Evolutionary conservation across 2,797 vertebrate genomes (phyloP).

Genomic region (Thunnus albacares): DNA sequence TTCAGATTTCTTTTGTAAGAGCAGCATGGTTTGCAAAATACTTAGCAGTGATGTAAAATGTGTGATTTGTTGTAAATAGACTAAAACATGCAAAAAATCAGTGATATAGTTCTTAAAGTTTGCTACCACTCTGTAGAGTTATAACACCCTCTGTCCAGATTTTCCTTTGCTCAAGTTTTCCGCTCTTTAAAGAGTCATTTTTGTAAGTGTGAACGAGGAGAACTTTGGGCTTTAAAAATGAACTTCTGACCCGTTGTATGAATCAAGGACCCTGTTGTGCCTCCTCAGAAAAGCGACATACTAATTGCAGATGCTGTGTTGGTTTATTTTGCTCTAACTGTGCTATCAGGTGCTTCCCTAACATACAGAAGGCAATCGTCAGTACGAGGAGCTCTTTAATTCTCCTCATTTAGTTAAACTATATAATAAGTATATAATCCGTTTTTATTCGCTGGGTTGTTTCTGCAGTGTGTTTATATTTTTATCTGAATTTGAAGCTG

Average conservation of each 20-base stretch:
- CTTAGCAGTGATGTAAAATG: background rate
- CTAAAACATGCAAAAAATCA: conserved; percentile 4
- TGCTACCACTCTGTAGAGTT: conserved; percentile 23
- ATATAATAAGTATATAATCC: conserved; percentile 64
- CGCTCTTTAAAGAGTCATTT: background rate
- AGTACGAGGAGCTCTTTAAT: conserved; percentile 31
- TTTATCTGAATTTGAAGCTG: conserved; percentile 62
- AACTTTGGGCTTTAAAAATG: conserved; percentile 8
- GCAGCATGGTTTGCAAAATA: background rate
- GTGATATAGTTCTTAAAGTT: background rate
- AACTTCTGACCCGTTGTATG: background rate
- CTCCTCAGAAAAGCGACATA: conserved; percentile 28
- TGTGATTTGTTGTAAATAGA: conserved; percentile 32
- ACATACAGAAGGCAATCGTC: conserved; percentile 43
- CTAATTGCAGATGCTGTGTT: conserved; percentile 49
- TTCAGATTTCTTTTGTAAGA: background rate
- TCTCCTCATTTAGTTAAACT: conserved; percentile 51
- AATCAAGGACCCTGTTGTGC: background rate
- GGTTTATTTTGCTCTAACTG: conserved; percentile 51
- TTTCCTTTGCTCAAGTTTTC: background rate
- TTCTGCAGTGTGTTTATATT: conserved; percentile 67
- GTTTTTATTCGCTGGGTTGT: conserved; percentile 58
- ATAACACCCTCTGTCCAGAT: background rate
- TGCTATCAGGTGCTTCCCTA: conserved; percentile 37
- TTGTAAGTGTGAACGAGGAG: background rate